Evolutionary conservation across 2,113 vertebrate genomes (phyloP), one percentile per base, ranked within the genome.

Genomic region (Gadus chalcogrammus): DNA sequence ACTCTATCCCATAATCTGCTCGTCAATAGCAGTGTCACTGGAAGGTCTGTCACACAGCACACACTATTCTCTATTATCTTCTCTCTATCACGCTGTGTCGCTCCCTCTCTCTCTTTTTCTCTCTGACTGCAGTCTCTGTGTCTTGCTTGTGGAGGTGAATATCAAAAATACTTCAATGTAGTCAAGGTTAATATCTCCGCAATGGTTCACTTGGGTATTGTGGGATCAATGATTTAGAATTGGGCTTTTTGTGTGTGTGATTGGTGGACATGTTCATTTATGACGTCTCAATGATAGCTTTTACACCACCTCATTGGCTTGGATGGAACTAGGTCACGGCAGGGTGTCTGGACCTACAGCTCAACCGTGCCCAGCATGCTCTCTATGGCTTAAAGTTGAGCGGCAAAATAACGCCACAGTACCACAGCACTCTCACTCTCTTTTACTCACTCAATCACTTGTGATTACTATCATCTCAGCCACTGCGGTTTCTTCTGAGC

Each of bases 311-410:
- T 82, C 86, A 83, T 83, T 82, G 85, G 78, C 77, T 84, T 85
- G 72, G 85, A 81, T 78, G 85, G 78, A 90, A 86, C 75, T 88
- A 83, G 86, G 88, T 73, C 87, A 86, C 73, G 84, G 82, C 80
- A 73, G 77, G 56, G 84, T 48, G 77, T 56, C 60, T 66, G 70
- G 75, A 76, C 79, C 81, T 71, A 65, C 83, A 83, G 77, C 81
- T 64, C 71, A 55, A 65, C 68, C 9, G 11, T 61, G 76, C 78
- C 79, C 78, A 88, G 88, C 85, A 84, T 78, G 82, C 85, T 85
- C 81, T 79, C 67, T 58, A 64, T 68, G 61, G 80, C 77, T 80
- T 69, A 79, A 67, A 80, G 79, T 74, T 4, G 69, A 27, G 42
- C 70, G 59, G 75, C 77, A 72, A 53, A 82, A 73, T 74, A 64